These are phyloP conservation scores for Trogon melanurus DNA, from an alignment of 2,113 vertebrate genomes.

Conservation along the genomic window DNA sequence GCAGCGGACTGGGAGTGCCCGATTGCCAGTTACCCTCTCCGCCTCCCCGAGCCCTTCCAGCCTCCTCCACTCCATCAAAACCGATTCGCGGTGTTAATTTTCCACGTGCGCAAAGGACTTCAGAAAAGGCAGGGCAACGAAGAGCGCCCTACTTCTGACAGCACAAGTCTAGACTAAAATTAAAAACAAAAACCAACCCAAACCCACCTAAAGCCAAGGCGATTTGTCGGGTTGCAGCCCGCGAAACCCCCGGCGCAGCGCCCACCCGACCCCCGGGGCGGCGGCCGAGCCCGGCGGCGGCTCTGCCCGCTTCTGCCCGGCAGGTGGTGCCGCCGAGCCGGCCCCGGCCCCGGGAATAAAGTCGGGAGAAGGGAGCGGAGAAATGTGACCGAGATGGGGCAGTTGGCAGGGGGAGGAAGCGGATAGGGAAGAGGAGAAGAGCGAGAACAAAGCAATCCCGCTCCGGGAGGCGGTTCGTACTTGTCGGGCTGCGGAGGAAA, in stretches of 20 bases:
- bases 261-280: not conserved
- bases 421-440: not conserved
- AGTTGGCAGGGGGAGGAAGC: constrained; percentile 22
- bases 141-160: not conserved
- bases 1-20: not conserved
- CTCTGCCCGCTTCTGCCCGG: not conserved
- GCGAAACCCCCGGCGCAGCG: not conserved
- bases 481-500: not conserved
- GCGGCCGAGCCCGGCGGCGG: not conserved
- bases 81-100: fast-evolving
- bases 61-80: not conserved
- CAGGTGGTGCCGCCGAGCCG: constrained; percentile 58
- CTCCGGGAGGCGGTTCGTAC: not conserved
- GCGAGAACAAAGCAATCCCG: not conserved
- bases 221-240: not conserved
- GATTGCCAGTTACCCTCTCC: fast-evolving
- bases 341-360: constrained; percentile 25
- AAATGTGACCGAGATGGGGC: constrained; percentile 53
- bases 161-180: not conserved
- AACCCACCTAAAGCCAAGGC: too few species aligned
- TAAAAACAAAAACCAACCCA: not conserved
- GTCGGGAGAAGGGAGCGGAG: constrained; percentile 11
- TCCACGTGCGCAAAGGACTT: not conserved
- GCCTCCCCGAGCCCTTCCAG: not conserved
- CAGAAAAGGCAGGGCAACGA: not conserved